A percentile compares a stretch with the other conserved stretches of the same genome.
Evolutionary conservation across 2,797 vertebrate genomes (phyloP).

Genomic region (Chloroceryle amazona): DNA sequence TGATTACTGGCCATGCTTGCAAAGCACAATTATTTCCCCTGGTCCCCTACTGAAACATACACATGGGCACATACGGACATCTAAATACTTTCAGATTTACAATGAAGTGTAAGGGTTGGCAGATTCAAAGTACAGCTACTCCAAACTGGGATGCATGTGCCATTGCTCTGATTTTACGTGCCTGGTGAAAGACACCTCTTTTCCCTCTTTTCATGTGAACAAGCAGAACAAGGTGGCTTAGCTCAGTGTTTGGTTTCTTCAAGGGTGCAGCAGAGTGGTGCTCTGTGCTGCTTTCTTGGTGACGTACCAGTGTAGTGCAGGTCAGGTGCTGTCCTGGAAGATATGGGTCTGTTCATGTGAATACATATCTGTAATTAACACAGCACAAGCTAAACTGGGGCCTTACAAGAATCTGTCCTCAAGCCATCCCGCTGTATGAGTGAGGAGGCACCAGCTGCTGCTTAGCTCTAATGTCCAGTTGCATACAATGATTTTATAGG

Average conservation of each 20-base stretch:
- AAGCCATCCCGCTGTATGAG: neutral
- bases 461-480: neutral
- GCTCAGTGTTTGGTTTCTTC: neutral
- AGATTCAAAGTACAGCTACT: neutral
- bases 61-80: neutral
- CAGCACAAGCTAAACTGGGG: neutral
- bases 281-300: neutral
- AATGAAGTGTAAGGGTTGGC: neutral
- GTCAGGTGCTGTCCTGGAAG: neutral
- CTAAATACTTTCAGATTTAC: neutral
- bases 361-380: neutral
- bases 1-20: neutral
- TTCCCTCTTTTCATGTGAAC: neutral
- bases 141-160: neutral
- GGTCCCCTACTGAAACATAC: neutral
- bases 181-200: fast-evolving
- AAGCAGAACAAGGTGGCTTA: neutral
- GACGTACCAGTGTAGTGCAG: neutral
- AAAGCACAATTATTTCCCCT: neutral
- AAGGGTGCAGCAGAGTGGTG: neutral
- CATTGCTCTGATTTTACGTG: neutral
- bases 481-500: neutral
- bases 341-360: neutral
- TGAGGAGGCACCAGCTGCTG: slow-evolving; percentile 16
- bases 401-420: neutral